Evolutionary conservation across 2,888 invertebrate genomes (phyloP).

Genomic region (Drosophila bunnanda): DNA sequence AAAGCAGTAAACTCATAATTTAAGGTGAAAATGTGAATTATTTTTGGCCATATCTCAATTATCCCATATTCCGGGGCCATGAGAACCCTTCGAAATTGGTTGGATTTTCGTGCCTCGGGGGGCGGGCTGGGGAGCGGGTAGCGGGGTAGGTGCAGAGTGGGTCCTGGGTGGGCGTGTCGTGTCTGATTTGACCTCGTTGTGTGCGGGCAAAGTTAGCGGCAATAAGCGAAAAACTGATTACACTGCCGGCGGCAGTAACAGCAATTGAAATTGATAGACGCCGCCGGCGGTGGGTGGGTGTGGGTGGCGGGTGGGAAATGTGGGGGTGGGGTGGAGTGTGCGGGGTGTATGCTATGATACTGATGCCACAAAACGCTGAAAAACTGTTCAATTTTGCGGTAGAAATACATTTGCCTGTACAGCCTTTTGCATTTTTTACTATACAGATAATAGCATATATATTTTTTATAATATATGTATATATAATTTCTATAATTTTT

Average conservation of each 20-base stretch:
- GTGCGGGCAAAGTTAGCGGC: slow-evolving; percentile 43
- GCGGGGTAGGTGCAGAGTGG: not conserved
- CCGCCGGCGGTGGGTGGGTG: slow-evolving; percentile 8
- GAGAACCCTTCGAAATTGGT: slow-evolving; percentile 12
- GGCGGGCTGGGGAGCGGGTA: not conserved
- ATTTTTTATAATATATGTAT: not conserved
- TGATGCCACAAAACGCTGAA: slow-evolving; percentile 30
- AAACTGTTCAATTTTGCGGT: slow-evolving; percentile 29
- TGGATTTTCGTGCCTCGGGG: not conserved
- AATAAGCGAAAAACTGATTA: slow-evolving; percentile 56
- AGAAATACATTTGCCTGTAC: slow-evolving; percentile 1
- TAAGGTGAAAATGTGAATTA: slow-evolving; percentile 56
- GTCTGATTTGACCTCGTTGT: slow-evolving; percentile 50
- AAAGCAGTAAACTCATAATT: not conserved
- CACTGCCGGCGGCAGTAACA: slow-evolving; percentile 48
- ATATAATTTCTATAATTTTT: not conserved
- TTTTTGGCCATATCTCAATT: slow-evolving; percentile 65
- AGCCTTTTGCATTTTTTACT: not conserved
- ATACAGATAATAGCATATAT: not conserved
- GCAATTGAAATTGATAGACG: slow-evolving; percentile 54
- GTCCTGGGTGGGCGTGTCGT: slow-evolving; percentile 35
- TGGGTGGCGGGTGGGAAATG: not conserved
- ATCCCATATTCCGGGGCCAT: slow-evolving; percentile 34
- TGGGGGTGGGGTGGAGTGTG: not conserved
- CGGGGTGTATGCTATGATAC: not conserved